phyloP scores from a whole-genome alignment of 2,113 vertebrate species.

The Motacilla tschutschensis region DNA sequence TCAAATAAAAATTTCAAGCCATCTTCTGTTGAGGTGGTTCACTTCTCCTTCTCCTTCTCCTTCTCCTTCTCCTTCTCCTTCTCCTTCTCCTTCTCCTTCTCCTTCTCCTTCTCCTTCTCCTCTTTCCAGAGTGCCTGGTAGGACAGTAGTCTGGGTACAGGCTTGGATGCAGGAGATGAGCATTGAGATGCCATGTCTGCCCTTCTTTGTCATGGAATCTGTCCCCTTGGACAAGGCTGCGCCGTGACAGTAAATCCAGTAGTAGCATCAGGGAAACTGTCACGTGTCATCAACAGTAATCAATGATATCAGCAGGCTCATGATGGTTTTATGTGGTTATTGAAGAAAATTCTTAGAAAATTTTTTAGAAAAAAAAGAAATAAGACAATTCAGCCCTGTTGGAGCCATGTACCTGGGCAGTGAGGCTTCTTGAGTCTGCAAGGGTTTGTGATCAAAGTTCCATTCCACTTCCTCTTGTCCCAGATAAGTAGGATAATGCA shows the following conservation, averaged over 20 bases:
- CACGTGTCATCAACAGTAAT: neutral
- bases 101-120: neutral
- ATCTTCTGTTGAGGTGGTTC: neutral
- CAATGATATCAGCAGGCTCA: neutral
- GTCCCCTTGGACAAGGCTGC: neutral
- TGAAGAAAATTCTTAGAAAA: neutral
- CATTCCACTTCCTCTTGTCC: neutral
- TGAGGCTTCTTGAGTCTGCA: neutral
- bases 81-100: no score
- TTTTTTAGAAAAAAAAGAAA: neutral
- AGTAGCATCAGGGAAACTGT: neutral
- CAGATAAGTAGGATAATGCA: neutral
- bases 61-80: neutral
- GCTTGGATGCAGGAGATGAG: neutral
- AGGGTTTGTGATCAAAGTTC: neutral
- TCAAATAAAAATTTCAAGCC: neutral
- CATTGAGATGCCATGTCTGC: neutral
- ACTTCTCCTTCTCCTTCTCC: neutral
- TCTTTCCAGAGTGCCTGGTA: neutral
- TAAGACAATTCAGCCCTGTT: neutral
- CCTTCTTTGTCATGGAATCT: neutral
- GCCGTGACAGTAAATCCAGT: neutral
- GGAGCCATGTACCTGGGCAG: neutral
- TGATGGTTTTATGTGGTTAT: neutral
- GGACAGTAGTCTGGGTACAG: neutral